Base-by-base conservation (phyloP, 2,888 invertebrate genomes). In the Dorcus parallelipipedus region DNA sequence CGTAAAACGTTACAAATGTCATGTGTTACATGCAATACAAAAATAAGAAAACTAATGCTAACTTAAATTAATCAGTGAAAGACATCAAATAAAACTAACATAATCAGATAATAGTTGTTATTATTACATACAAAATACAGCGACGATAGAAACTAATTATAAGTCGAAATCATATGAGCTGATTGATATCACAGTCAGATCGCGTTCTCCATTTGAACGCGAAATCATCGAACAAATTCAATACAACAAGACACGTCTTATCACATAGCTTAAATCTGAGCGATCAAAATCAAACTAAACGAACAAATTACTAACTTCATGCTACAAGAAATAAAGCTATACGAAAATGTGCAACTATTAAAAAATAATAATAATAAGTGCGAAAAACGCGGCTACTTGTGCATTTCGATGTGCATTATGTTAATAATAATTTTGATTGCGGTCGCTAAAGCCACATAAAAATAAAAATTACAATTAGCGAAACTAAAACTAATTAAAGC, bases 151-250 rank as follows among this genome's bases (percentile, higher is more conserved):
- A 20, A 20, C 20, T 43, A 49, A 43, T 40, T 10, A 40, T 41
- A 49, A 56, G 76, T 76, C 76, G 77, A 77, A 76, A 77, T 76
- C 77, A 76, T 76, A 76, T 61, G 74, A 76, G 76, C 77, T 76
- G 77, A 77, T 76, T 76, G 77, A 77, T 76, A 77, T 76, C 77
- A 76, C 77, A 76, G 70, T 52, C 67, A 67, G 69, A 69, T 38
- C 45, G 23, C 23, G 20, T 45, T 20, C 67, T 71, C 71, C 68
- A 73, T 20, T 20, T 9, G 14, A 20, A 40, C 48, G 26, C 41
- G 20, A 39, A 48, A 47, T 47, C 33, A 39, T 23, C 38, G 38
- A 39, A 43, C 53, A 26, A 53, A 42, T 52, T 43, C 33, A 52
- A 9, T 63, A 58, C 63, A 55, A 62, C 56, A 63, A 60, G 59